Evolutionary conservation across 2,113 vertebrate species (phyloP).

Genomic region (Tragelaphus imberbis): DNA sequence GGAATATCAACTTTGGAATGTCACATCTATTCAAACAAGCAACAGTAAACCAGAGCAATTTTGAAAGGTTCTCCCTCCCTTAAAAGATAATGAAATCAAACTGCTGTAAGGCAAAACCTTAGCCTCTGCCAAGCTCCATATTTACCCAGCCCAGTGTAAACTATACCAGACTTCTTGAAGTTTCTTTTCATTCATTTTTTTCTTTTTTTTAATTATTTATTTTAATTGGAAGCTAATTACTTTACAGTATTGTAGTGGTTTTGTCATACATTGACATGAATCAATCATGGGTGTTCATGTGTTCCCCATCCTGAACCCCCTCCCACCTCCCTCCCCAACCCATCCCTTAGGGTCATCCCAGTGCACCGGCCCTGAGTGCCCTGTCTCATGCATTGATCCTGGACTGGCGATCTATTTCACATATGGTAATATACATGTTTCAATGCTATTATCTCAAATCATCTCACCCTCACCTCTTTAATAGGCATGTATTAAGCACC

Average conservation of each 20-base stretch:
- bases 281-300: neutral
- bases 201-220: neutral
- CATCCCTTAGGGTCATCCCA: neutral
- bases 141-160: neutral
- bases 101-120: neutral
- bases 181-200: neutral
- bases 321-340: neutral
- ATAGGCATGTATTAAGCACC: neutral
- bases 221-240: neutral
- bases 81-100: slow-evolving; percentile 47
- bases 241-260: neutral
- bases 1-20: slow-evolving; percentile 61
- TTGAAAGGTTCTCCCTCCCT: slow-evolving; percentile 38
- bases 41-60: slow-evolving; percentile 28
- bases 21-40: slow-evolving; percentile 62
- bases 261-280: neutral
- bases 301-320: neutral
- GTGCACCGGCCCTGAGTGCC: neutral
- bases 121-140: neutral
- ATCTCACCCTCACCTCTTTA: neutral
- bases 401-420: neutral
- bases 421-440: neutral
- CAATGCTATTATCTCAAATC: neutral
- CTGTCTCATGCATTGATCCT: neutral
- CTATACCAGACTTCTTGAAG: neutral